phyloP scores from a whole-genome alignment of 2,113 vertebrate genomes.

The Emydocephalus ijimae region DNA sequence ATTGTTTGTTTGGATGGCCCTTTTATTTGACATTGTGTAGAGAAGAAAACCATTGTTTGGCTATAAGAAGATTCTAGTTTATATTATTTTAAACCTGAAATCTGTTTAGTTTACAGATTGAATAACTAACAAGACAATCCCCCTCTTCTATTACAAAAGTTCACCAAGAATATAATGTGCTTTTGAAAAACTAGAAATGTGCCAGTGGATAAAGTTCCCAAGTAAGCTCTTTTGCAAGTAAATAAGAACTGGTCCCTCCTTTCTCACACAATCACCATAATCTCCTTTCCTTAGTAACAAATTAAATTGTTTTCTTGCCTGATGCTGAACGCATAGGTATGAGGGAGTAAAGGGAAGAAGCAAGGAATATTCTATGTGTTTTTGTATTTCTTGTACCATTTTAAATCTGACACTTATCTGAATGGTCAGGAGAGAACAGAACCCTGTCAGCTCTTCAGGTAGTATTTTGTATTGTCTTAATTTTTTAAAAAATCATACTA shows the following conservation, averaged over 20 bases:
- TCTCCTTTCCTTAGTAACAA: conserved; percentile 38
- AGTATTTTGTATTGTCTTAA: conserved; percentile 8
- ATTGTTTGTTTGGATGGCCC: not conserved
- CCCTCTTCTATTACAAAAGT: conserved; percentile 28
- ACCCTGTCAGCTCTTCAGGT: conserved; percentile 36
- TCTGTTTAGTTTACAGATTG: conserved; percentile 32
- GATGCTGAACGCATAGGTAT: not conserved
- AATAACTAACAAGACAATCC: conserved; percentile 31
- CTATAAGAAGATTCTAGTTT: conserved; percentile 33
- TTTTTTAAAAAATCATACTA: conserved; percentile 36
- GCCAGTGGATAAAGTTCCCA: conserved; percentile 8
- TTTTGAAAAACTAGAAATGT: conserved; percentile 47
- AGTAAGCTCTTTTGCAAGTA: conserved; percentile 16
- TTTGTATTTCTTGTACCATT: conserved; percentile 34
- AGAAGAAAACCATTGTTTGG: conserved; percentile 17
- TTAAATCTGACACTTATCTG: conserved; percentile 49
- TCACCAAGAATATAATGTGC: conserved; percentile 23
- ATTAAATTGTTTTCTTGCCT: conserved; percentile 35
- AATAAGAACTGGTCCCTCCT: conserved; percentile 19
- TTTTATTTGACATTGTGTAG: conserved; percentile 39
- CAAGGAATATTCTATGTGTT: not conserved
- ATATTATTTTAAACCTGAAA: conserved; percentile 17
- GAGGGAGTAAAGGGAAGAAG: not conserved
- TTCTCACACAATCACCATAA: conserved; percentile 33
- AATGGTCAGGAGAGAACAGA: conserved; percentile 27